Base-by-base conservation (phyloP, 2,797 vertebrate genomes). In the Gymnocypris eckloni region DNA sequence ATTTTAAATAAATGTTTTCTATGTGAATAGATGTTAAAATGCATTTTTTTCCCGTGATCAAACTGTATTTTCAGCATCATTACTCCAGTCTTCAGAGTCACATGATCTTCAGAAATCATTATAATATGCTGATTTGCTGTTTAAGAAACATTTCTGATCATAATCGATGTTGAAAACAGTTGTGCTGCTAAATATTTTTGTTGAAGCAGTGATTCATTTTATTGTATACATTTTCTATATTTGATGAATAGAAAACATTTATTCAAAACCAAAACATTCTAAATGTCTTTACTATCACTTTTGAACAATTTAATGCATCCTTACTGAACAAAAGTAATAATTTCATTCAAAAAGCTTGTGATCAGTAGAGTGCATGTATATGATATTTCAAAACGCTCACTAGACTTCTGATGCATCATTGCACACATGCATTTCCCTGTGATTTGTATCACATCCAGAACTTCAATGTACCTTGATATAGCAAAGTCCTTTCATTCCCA, bases 401-500 rank as follows among this genome's bases (percentile, higher is more conserved):
- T 80, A 76, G 15, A 16, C 4, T 16, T 76, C 48, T 52, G 72
- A 11, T 54, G 50, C 11, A 54, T 37, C 48, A 37, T 7, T 1
- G 28, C 73, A 48, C 70, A 70, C 77, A 59, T 61, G 39, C 41
- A n/a, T 56, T 81, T 28, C 28, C 75, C 28, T 43, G 67, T 25
- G 77, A 69, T 82, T 81, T 61, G 79, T 45, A 86, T 89, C 69
- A 83, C 66, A 73, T 78, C 45, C 71, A 77, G 79, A 69, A 48
- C 79, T 86, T 86, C 82, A 79, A 45, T 70, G 59, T 43, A 82
- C 69, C 82, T 22, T 71, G 43, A 85, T 85, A 89, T 88, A 54
- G 87, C 64, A 82, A 79, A 86, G 67, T 87, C 81, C 78, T 89
- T 90, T 87, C 87, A 90, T 92, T 91, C 85, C 89, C 90, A 88